Conservation (phyloP, 37 sponge, comb jelly and placozoan genomes). For the Crambe crambe region DNA sequence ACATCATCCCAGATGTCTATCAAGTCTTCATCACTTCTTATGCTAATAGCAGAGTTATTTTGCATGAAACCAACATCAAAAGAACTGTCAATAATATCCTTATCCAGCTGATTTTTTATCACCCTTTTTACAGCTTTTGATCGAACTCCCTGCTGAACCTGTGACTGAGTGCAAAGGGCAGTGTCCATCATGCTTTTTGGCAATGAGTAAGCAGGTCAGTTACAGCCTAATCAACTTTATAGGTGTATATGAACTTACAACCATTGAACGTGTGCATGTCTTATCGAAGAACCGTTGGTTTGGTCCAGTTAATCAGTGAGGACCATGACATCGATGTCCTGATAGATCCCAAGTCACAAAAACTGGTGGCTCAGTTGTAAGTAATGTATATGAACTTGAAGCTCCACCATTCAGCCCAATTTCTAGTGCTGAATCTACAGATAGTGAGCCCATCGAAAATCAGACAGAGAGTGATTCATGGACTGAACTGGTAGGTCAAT, state of each 20-base stretch:
- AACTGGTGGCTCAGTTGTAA: neutral
- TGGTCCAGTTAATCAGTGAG: conserved; percentile 3
- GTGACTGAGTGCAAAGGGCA: neutral
- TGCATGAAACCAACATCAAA: no score
- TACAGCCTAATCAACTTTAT: neutral
- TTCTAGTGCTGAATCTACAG: neutral
- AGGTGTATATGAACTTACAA: neutral
- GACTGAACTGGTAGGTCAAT: neutral
- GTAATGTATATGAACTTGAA: neutral
- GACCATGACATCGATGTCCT: conserved; percentile 19
- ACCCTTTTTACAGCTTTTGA: no score
- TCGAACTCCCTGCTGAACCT: no score
- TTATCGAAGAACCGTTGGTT: neutral
- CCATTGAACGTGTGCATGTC: conserved; percentile 12
- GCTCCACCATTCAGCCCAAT: conserved; percentile 2
- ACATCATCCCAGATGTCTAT: no score
- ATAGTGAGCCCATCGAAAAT: neutral
- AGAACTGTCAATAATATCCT: no score
- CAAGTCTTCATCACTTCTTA: no score
- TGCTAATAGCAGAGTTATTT: no score
- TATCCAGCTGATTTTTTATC: no score
- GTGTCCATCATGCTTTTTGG: no score
- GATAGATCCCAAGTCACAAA: neutral
- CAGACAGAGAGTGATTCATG: neutral
- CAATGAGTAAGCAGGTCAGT: no score